These are phyloP conservation scores for Catharus ustulatus DNA, from an alignment of 2,797 vertebrate species.

Conservation along the genomic window DNA sequence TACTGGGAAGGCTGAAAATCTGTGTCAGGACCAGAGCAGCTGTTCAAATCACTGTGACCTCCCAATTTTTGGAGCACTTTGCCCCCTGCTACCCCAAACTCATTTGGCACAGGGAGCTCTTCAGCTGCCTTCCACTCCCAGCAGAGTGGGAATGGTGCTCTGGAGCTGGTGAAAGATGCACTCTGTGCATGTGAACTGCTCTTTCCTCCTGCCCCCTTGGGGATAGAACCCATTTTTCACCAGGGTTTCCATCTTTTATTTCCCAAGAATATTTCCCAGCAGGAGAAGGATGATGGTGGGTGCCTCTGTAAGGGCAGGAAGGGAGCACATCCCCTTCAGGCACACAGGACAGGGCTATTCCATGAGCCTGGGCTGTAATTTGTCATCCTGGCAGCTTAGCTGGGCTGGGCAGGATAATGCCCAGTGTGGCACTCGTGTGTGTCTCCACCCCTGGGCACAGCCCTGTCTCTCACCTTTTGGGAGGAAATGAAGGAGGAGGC, in stretches of 20 bases:
- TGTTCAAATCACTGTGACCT: not conserved
- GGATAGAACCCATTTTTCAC: fast-evolving
- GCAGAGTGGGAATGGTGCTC: fast-evolving
- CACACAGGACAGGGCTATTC: not conserved
- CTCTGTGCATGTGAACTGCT: not conserved
- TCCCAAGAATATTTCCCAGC: not conserved
- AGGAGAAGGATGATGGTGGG: not conserved
- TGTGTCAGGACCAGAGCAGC: not conserved
- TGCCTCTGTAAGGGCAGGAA: not conserved
- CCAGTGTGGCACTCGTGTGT: not conserved
- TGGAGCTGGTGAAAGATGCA: fast-evolving
- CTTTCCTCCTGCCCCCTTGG: not conserved
- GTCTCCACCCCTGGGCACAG: not conserved
- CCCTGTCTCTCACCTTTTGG: not conserved
- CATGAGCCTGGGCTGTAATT: not conserved
- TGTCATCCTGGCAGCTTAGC: not conserved
- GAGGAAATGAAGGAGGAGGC: not conserved
- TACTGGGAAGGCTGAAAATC: not conserved
- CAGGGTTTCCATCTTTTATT: not conserved
- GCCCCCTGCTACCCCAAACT: not conserved
- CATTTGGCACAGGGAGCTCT: not conserved
- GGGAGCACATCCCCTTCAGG: not conserved
- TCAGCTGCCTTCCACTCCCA: not conserved
- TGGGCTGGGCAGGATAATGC: not conserved
- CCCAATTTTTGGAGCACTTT: not conserved